Percentiles rank a stretch among this genome's conserved stretches.
Evolutionary conservation across 2,888 invertebrate genomes (phyloP).

Genomic region (Labia minor): DNA sequence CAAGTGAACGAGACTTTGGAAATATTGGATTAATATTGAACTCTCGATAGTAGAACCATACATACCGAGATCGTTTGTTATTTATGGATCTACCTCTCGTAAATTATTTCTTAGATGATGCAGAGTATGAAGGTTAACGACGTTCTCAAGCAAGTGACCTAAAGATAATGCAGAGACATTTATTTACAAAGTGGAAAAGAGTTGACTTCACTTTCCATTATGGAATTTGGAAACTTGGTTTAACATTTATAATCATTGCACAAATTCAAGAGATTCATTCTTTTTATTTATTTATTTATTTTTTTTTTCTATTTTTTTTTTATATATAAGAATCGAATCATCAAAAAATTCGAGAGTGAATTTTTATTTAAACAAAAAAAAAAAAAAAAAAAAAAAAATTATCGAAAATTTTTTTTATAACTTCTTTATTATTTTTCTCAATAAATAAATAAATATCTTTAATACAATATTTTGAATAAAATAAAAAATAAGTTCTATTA

Average conservation of each 20-base stretch:
- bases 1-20: no score
- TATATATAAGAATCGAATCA: background rate
- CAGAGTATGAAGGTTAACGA: background rate
- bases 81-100: no score
- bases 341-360: background rate
- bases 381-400: no score
- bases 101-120: background rate
- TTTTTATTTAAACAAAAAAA: no score
- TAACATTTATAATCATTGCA: background rate
- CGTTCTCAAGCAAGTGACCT: constrained; percentile 3
- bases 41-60: no score
- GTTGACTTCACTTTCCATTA: background rate
- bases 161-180: background rate
- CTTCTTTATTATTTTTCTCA: background rate
- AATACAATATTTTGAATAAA: background rate
- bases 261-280: background rate
- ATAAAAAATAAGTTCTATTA: no score
- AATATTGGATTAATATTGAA: no score
- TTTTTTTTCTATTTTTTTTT: no score
- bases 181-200: background rate
- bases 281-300: background rate
- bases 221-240: background rate
- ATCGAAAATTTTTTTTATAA: background rate
- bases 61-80: no score
- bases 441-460: constrained; percentile 2